A percentile compares a stretch with the other conserved stretches of the same genome.
These are phyloP conservation scores for Chelonus formosanus DNA, from an alignment of 2,888 invertebrate species.

Conservation along the genomic window DNA sequence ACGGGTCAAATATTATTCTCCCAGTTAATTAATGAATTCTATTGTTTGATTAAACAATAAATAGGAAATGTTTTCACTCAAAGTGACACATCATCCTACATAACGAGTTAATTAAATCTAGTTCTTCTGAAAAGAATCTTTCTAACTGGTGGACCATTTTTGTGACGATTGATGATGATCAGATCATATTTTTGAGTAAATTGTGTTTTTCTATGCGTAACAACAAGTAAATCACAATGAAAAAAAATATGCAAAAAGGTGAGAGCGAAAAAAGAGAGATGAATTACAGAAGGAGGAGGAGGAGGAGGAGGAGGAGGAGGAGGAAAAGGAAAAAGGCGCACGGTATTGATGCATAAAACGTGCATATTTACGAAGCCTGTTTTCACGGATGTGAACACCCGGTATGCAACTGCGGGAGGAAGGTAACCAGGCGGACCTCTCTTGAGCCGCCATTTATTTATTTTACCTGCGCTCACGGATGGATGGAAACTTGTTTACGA, in stretches of 20 bases:
- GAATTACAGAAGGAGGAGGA: conserved; percentile 12
- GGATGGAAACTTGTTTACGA: conserved; percentile 61
- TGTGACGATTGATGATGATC: no score
- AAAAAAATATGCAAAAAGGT: background rate
- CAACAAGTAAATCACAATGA: no score
- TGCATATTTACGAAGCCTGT: conserved; percentile 62
- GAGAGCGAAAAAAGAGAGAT: conserved; percentile 13
- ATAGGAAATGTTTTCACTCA: no score
- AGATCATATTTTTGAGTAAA: no score
- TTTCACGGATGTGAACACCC: conserved; percentile 64
- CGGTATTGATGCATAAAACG: conserved; percentile 60
- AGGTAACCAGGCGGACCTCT: conserved; percentile 51
- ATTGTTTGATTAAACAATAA: no score
- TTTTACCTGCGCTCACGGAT: conserved; percentile 55
- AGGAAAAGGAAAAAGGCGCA: conserved; percentile 32
- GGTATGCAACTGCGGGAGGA: conserved; percentile 57
- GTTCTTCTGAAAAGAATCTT: no score
- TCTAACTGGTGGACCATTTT: no score
- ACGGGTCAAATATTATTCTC: no score
- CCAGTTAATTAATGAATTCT: no score
- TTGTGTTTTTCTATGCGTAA: no score
- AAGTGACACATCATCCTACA: no score
- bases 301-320: conserved; percentile 8
- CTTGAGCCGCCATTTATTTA: conserved; percentile 57
- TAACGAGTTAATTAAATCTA: background rate